A percentile compares a stretch with the other conserved stretches of the same genome.
Conservation (phyloP, 2,888 invertebrate genomes). For the Pycnomerus fuliginosus region DNA sequence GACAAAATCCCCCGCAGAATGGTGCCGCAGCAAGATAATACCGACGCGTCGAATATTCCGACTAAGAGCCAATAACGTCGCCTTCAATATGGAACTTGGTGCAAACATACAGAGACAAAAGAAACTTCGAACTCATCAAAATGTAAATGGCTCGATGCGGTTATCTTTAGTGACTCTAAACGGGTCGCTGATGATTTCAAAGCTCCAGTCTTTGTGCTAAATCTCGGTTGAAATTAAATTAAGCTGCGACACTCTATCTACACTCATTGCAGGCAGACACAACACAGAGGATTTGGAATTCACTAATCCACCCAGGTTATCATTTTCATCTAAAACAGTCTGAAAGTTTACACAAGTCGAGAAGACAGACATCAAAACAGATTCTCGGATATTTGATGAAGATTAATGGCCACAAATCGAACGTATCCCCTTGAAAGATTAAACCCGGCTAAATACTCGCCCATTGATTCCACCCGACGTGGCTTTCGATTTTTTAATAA, state of each 20-base stretch:
- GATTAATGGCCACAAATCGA: constrained; percentile 16
- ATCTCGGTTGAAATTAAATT: constrained; percentile 33
- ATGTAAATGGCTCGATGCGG: constrained; percentile 47
- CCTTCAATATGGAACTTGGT: constrained; percentile 33
- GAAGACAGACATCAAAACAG: constrained; percentile 20
- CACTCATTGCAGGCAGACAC: neutral
- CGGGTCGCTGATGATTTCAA: constrained; percentile 38
- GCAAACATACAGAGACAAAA: constrained; percentile 39
- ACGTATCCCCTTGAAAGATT: neutral
- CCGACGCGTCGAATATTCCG: no score
- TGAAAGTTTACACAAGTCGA: constrained; percentile 10
- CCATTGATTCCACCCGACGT: neutral
- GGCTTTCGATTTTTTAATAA: neutral
- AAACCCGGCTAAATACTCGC: neutral
- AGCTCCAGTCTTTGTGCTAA: constrained; percentile 34
- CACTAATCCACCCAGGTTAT: neutral
- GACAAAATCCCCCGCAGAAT: no score
- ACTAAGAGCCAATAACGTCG: no score
- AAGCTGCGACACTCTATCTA: constrained; percentile 27
- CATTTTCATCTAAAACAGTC: neutral
- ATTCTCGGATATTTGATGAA: constrained; percentile 22
- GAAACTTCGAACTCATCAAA: constrained; percentile 47
- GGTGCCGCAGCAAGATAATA: no score
- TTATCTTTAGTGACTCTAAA: constrained; percentile 41
- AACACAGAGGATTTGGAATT: neutral